phyloP scores from a whole-genome alignment of 2,797 vertebrate species.

The Clarias laeviceps region DNA sequence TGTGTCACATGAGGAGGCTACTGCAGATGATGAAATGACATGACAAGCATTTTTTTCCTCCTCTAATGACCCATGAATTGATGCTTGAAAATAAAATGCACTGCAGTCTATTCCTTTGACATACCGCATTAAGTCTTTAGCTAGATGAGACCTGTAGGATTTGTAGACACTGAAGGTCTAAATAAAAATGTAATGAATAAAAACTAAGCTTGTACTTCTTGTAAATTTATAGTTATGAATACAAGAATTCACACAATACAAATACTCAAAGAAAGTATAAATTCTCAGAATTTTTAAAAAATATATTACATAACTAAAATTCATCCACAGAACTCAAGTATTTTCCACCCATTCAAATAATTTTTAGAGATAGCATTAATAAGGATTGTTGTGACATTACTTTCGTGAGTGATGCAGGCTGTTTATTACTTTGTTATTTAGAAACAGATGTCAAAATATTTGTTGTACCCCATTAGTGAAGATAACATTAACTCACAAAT shows the following conservation, averaged over 20 bases:
- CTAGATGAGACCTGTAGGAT: neutral
- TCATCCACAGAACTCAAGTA: neutral
- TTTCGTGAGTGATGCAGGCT: neutral
- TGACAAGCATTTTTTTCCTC: neutral
- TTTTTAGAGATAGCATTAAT: neutral
- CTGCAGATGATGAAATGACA: neutral
- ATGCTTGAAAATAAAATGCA: neutral
- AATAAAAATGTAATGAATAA: neutral
- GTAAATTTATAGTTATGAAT: neutral
- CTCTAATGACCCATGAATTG: neutral
- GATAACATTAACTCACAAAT: slow-evolving; percentile 1
- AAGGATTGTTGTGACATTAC: neutral
- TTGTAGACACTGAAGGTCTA: neutral
- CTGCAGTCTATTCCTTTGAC: neutral
- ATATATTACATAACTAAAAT: no score
- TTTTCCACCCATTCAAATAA: neutral
- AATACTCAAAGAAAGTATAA: neutral
- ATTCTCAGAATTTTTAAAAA: neutral
- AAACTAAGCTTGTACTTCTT: neutral
- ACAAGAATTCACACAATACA: neutral
- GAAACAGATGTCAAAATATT: neutral
- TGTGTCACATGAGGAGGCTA: neutral
- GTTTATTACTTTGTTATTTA: neutral
- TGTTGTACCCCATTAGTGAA: neutral
- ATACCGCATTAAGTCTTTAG: neutral